A percentile compares a stretch with the other conserved stretches of the same genome.
These are phyloP conservation scores for Parus major DNA, from an alignment of 2,113 vertebrate species.

Conservation along the genomic window DNA sequence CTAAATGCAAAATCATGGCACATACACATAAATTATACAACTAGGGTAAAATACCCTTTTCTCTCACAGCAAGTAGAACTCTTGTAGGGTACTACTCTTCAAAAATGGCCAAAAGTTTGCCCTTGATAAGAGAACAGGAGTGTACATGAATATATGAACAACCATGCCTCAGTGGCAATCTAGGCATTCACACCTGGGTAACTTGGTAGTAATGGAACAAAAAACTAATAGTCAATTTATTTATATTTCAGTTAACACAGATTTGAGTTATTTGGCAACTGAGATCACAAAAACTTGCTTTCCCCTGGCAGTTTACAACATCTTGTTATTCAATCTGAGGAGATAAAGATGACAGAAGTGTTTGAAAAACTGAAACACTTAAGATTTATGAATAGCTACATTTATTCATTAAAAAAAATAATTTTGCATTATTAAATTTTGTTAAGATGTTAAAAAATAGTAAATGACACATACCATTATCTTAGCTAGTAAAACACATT, in stretches of 20 bases:
- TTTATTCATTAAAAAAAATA: neutral
- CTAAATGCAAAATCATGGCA: neutral
- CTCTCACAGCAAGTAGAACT: neutral
- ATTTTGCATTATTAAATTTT: neutral
- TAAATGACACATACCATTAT: neutral
- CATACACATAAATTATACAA: neutral
- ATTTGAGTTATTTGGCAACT: neutral
- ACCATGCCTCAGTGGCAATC: neutral
- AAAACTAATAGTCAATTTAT: neutral
- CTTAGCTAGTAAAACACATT: neutral
- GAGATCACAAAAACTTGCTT: neutral
- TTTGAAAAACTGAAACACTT: neutral
- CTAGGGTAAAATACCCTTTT: neutral
- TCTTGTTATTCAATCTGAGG: neutral
- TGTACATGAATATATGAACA: neutral
- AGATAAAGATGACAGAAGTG: neutral
- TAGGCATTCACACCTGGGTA: neutral
- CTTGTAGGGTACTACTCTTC: neutral
- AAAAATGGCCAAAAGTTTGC: neutral
- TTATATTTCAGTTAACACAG: neutral
- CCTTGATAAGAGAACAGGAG: neutral
- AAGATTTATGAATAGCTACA: neutral
- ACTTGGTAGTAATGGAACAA: rapidly evolving
- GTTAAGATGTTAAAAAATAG: neutral
- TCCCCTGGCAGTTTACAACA: neutral